Base-by-base conservation (phyloP, 2,113 vertebrate genomes). In the Bubo blakistoni region DNA sequence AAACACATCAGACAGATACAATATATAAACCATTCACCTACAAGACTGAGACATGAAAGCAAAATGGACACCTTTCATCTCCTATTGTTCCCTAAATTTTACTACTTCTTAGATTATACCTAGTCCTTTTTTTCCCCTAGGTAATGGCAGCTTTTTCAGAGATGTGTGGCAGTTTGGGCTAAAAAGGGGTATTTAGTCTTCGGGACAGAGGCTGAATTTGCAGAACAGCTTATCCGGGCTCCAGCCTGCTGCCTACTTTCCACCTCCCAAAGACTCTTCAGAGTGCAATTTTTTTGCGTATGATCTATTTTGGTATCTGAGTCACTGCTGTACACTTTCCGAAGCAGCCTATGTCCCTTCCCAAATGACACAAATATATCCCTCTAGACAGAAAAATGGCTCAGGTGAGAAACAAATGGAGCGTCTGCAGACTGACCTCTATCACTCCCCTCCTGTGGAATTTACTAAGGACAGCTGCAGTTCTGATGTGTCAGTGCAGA, bases 391-490 rank as follows among this genome's bases (percentile, higher is more conserved):
- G 83, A 73, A 63, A 24, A 78, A 81, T 84, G 76, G 76, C 69
- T 86, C 83, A 78, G 91, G 93, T 78, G 67, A 89, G 65, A 92
- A 96, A 78, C 72, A 83, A 67, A 89, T 42, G 87, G 32, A 86
- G 55, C 80, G 88, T 46, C 86, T 91, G 81, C 81, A 81, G 3
- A 10, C 30, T 80, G 90, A 90, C 57, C 61, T 72, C 9, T 3
- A 69, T 27, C 74, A 32, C 57, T 44, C 22, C 47, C 52, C 40
- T 87, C 18, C 58, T 38, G n/a, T 16, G 21, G 52, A 76, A 81
- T 61, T 24, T 69, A 74, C 74, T 59, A 81, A 63, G 70, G 29
- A 79, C 47, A 85, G 66, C 88, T 85, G 85, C 61, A 76, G 59
- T 67, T 90, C 70, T 85, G 59, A 59, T 32, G 22, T 57, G 66